These are phyloP conservation scores for Sturnus vulgaris DNA, from an alignment of 2,113 vertebrate genomes.

Conservation along the genomic window DNA sequence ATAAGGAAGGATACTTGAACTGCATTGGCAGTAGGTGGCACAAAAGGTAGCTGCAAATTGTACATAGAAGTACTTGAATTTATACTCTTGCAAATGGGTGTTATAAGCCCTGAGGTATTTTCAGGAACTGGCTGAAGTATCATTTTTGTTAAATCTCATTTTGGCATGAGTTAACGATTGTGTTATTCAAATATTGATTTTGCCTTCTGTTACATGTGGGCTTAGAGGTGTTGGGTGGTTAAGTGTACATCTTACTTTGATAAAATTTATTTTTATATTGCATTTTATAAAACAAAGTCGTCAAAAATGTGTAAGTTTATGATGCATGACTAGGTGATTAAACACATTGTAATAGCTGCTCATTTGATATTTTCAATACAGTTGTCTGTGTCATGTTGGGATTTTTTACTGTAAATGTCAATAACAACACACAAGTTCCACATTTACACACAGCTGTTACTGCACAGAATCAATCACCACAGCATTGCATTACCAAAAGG, in stretches of 20 bases:
- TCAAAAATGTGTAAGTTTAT: slow-evolving; percentile 69
- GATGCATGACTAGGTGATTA: slow-evolving; percentile 72
- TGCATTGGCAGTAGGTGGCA: not conserved
- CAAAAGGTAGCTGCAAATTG: not conserved
- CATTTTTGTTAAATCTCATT: not conserved
- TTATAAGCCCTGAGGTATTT: not conserved
- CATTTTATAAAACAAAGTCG: slow-evolving; percentile 76
- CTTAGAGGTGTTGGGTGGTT: slow-evolving; percentile 43
- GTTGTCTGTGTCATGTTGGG: not conserved
- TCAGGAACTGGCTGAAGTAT: not conserved
- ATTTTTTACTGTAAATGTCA: not conserved
- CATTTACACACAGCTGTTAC: not conserved
- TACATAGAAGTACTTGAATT: slow-evolving; percentile 63
- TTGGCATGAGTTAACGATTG: not conserved
- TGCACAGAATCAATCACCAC: too few relatives aligned
- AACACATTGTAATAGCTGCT: slow-evolving; percentile 40
- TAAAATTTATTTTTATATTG: slow-evolving; percentile 81
- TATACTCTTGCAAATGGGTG: slow-evolving; percentile 21
- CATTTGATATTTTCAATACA: not conserved
- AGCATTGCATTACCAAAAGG: not conserved
- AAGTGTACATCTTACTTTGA: slow-evolving; percentile 69
- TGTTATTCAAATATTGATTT: slow-evolving; percentile 51
- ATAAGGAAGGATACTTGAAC: not conserved
- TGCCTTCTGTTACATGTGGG: slow-evolving; percentile 52
- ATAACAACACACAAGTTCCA: not conserved